Evolutionary conservation across 2,888 invertebrate genomes (phyloP).

Genomic region (Eristalis intricaria): DNA sequence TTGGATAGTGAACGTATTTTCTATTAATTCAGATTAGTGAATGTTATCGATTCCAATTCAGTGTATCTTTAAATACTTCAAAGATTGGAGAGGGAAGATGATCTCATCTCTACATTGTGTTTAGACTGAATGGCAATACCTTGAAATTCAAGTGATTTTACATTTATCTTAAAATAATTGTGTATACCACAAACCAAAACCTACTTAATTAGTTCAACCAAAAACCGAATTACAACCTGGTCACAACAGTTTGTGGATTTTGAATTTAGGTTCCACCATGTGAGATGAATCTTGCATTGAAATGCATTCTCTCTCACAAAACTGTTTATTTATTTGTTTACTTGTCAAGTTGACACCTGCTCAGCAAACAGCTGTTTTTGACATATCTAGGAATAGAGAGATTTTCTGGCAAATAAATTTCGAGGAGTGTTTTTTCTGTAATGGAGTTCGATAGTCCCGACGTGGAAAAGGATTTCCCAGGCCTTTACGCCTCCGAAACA

Average conservation of each 20-base stretch:
- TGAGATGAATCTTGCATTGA: background rate
- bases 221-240: background rate
- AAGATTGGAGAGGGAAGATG: no score
- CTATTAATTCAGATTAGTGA: no score
- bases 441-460: constrained; percentile 87
- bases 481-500: constrained; percentile 91
- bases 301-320: background rate
- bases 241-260: background rate
- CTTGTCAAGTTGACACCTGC: constrained; percentile 20
- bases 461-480: constrained; percentile 94
- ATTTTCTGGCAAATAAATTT: background rate
- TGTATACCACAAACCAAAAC: no score
- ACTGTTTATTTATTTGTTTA: constrained; percentile 23
- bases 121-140: no score
- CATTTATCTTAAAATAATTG: no score
- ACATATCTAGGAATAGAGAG: background rate
- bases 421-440: constrained; percentile 6
- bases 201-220: no score
- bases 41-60: no score
- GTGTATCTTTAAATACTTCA: no score
- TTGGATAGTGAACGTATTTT: background rate
- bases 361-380: constrained; percentile 30
- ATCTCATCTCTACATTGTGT: no score
- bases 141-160: no score
- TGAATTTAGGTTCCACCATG: constrained; percentile 36